Percentiles rank a stretch among this genome's conserved stretches.
Conservation (phyloP, 1,140 invertebrate species). For the Drusus annulatus region DNA sequence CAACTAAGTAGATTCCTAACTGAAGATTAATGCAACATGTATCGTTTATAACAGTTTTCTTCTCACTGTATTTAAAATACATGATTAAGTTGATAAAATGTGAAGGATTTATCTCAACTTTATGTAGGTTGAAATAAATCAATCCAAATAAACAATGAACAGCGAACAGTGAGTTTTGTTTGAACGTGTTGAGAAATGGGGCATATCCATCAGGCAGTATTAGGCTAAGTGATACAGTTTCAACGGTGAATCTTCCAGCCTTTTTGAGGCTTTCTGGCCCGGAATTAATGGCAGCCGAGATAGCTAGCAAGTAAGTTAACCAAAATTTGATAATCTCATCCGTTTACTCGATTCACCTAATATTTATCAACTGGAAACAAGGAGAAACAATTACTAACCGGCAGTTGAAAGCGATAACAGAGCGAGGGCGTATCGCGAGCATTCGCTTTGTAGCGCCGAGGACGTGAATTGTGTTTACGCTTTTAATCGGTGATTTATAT, state of each 20-base stretch:
- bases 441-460: background rate
- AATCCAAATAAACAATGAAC: conserved; percentile 12
- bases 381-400: conserved; percentile 50
- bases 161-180: conserved; percentile 15
- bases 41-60: no score
- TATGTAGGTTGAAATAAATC: background rate
- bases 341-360: conserved; percentile 46
- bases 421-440: background rate
- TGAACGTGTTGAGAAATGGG: conserved; percentile 31
- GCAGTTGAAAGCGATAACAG: conserved; percentile 23
- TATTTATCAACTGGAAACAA: conserved; percentile 56
- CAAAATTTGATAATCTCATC: conserved; percentile 40
- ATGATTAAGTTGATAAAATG: conserved; percentile 2
- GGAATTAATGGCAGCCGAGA: conserved; percentile 18
- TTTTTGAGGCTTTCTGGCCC: conserved; percentile 8
- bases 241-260: background rate
- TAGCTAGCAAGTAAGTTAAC: conserved; percentile 15
- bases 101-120: background rate
- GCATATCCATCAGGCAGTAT: conserved; percentile 10
- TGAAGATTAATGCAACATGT: no score
- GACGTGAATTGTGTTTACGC: conserved; percentile 7
- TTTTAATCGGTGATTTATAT: conserved; percentile 1
- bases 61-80: no score
- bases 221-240: conserved; percentile 16
- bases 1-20: no score